phyloP scores from a whole-genome alignment of 2,797 vertebrate species.

The Ctenopoma multispine region DNA sequence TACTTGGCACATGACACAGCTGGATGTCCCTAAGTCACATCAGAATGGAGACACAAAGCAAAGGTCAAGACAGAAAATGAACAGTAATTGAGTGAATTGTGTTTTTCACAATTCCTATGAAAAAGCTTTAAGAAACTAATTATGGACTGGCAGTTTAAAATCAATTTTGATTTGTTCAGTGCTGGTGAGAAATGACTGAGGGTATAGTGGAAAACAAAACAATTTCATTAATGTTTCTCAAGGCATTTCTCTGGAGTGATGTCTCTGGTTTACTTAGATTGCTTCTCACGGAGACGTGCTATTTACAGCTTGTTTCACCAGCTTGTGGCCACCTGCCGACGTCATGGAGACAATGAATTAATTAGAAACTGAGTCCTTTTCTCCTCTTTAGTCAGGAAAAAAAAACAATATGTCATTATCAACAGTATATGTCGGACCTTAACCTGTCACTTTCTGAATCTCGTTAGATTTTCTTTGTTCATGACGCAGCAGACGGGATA shows the following conservation, averaged over 20 bases:
- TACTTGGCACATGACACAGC: conserved; percentile 43
- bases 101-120: neutral
- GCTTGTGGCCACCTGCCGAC: conserved; percentile 44
- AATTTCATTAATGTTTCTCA: conserved; percentile 29
- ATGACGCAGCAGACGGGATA: conserved; percentile 35
- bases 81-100: neutral
- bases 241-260: conserved; percentile 35
- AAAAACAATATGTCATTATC: conserved; percentile 35
- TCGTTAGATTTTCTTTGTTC: conserved; percentile 49
- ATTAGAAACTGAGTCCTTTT: conserved; percentile 52
- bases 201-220: conserved; percentile 31
- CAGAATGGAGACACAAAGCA: conserved; percentile 15
- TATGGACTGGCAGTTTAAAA: conserved; percentile 8
- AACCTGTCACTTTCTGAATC: conserved; percentile 59
- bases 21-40: conserved; percentile 20
- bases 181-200: conserved; percentile 6
- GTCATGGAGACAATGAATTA: conserved; percentile 59
- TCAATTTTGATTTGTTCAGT: conserved; percentile 12
- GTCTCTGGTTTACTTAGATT: conserved; percentile 41
- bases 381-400: conserved; percentile 34
- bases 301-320: conserved; percentile 46
- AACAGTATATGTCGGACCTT: conserved; percentile 43
- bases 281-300: conserved; percentile 39
- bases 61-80: conserved; percentile 19
- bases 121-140: neutral